These are phyloP conservation scores for Apocrypta bakeri DNA, from an alignment of 1,140 invertebrate species.

Conservation along the genomic window DNA sequence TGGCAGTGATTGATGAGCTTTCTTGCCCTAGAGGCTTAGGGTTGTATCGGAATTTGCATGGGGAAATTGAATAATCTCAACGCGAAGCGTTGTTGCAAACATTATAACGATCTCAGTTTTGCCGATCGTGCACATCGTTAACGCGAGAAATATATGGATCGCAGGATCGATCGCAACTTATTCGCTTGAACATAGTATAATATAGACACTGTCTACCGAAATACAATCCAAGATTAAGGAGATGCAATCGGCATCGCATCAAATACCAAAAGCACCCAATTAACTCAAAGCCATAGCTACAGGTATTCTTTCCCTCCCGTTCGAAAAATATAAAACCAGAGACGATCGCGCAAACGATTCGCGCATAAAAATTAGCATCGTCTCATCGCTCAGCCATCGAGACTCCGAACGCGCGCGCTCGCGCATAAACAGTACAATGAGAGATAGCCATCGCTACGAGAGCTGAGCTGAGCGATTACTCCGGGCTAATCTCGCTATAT, in stretches of 20 bases:
- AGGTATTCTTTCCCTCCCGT: no score
- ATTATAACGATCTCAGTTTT: neutral
- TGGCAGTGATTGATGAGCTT: conserved; percentile 1
- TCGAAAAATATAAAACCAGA: no score
- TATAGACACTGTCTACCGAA: neutral
- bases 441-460: conserved; percentile 28
- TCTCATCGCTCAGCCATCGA: neutral
- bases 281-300: neutral
- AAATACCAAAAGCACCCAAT: neutral
- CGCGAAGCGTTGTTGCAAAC: neutral
- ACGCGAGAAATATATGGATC: neutral
- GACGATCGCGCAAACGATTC: neutral
- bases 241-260: neutral
- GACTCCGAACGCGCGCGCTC: neutral
- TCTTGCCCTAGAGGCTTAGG: neutral
- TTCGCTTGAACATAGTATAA: neutral
- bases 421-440: neutral
- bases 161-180: no score
- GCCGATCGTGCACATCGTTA: neutral
- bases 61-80: neutral
- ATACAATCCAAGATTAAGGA: neutral
- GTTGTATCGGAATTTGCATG: neutral
- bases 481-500: conserved; percentile 34
- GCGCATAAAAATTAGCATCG: neutral
- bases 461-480: conserved; percentile 41